Percentiles rank a stretch among this genome's conserved stretches.
Evolutionary conservation across 2,113 vertebrate genomes (phyloP).

Genomic region (Dissostichus mawsoni): DNA sequence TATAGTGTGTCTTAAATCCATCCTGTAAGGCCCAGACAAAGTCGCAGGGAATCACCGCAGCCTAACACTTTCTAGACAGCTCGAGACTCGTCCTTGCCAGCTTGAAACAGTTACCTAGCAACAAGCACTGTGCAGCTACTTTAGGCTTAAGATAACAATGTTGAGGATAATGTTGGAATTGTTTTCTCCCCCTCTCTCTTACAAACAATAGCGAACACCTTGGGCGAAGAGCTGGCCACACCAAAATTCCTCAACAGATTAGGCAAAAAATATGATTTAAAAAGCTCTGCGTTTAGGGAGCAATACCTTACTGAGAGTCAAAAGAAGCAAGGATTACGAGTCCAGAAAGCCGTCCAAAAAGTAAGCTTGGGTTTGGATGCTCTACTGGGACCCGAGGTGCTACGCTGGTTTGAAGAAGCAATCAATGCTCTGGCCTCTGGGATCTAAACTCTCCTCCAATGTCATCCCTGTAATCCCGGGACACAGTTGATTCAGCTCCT

Average conservation of each 20-base stretch:
- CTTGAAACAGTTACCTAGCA: constrained; percentile 82
- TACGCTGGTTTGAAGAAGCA: constrained; percentile 44
- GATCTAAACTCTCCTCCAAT: constrained; percentile 80
- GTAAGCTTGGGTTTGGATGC: constrained; percentile 25
- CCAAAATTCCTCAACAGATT: constrained; percentile 34
- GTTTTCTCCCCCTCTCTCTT: constrained; percentile 35
- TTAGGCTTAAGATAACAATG: constrained; percentile 75
- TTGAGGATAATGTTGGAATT: constrained; percentile 63
- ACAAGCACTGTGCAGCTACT: constrained; percentile 75
- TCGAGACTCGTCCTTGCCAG: constrained; percentile 70
- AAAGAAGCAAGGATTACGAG: constrained; percentile 27
- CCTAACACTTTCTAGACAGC: constrained; percentile 57
- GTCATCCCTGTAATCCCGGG: constrained; percentile 87
- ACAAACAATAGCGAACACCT: constrained; percentile 41
- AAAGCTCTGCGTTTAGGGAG: background rate
- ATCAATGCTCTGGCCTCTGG: constrained; percentile 57
- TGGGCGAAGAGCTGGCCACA: constrained; percentile 45
- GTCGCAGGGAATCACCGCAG: constrained; percentile 45
- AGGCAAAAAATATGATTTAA: background rate
- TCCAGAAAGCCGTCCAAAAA: constrained; percentile 24
- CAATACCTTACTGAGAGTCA: constrained; percentile 6
- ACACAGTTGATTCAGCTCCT: constrained; percentile 88
- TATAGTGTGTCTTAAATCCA: constrained; percentile 6
- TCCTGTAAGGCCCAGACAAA: constrained; percentile 42
- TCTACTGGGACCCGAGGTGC: constrained; percentile 41